Evolutionary conservation across 2,113 vertebrate species (phyloP).

Genomic region (Herpailurus yagouaroundi): DNA sequence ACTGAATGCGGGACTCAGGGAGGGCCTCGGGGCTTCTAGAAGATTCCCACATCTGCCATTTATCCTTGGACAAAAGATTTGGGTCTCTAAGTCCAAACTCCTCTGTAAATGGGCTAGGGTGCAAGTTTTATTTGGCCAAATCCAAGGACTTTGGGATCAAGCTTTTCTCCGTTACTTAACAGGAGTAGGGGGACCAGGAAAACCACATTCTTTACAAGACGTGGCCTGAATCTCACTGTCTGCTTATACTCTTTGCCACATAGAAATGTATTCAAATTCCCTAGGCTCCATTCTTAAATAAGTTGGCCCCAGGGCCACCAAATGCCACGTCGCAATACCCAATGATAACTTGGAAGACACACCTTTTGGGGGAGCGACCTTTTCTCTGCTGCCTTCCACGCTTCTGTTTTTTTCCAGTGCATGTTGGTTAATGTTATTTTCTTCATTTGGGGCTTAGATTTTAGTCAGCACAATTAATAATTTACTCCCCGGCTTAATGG

Average conservation of each 20-base stretch:
- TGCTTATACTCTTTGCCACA: neutral
- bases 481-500: conserved; percentile 72
- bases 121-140: neutral
- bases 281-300: neutral
- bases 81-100: neutral
- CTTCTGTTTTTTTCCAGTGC: neutral
- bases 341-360: neutral
- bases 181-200: neutral
- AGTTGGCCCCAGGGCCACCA: accelerated
- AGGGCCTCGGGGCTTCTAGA: accelerated
- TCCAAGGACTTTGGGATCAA: neutral
- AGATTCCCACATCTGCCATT: neutral
- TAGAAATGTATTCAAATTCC: neutral
- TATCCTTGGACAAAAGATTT: neutral
- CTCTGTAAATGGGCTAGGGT: no score
- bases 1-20: neutral
- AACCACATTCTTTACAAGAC: neutral
- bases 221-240: neutral
- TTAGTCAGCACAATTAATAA: conserved; percentile 74
- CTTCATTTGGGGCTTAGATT: conserved; percentile 53
- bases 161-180: neutral
- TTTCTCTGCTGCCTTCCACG: neutral
- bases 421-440: conserved; percentile 44
- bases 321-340: neutral
- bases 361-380: neutral